Base-by-base conservation (phyloP, 1,140 invertebrate species). In the Pseudoatta argentina region DNA sequence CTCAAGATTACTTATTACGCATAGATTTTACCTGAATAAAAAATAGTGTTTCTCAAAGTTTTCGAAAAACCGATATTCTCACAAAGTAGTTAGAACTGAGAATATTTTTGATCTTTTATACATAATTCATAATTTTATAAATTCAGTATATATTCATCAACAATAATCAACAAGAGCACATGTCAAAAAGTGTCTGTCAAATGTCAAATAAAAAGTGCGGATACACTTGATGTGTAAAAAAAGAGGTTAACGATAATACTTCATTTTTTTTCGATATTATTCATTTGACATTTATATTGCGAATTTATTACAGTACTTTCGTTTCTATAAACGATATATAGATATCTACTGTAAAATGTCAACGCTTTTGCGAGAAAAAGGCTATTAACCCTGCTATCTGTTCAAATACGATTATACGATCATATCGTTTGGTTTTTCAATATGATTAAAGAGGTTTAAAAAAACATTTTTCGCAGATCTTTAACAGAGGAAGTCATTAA, bases 1-100 rank as follows among this genome's bases (percentile, higher is more conserved):
- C 30, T 79, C n/a, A 34, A 73, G 67, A 61, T 82, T 82, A 14
- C 14, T 67, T 21, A 44, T 44, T 44, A 69, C 14, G 21, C 12
- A 71, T 16, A 12, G 39, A 72, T 30, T 44, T 82, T 48, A 73
- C 6, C 12, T 21, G 27, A 8, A 18, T n/a, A 24, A 30, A 53
- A 75, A 14, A 4, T 59, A 24, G 4, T 44, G 1, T 16, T 6
- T 44, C 34, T 21, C 10, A 2, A 61, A 59, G 0, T 34, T 57
- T 77, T 63, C 2, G 1, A 77, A 64, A 27, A 48, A 4, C 34
- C 7, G 16, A 64, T 64, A 78, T 27, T 48, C 12, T 2, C 16
- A 24, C 2, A 21, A 6, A 51, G 21, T 8, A 30, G 1, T n/a
- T n/a, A 21, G 51, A 48, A 21, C 5, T 16, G 0, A 3, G 16